phyloP scores from a whole-genome alignment of 2,797 vertebrate genomes.

The Orientallactaga sibirica region DNA sequence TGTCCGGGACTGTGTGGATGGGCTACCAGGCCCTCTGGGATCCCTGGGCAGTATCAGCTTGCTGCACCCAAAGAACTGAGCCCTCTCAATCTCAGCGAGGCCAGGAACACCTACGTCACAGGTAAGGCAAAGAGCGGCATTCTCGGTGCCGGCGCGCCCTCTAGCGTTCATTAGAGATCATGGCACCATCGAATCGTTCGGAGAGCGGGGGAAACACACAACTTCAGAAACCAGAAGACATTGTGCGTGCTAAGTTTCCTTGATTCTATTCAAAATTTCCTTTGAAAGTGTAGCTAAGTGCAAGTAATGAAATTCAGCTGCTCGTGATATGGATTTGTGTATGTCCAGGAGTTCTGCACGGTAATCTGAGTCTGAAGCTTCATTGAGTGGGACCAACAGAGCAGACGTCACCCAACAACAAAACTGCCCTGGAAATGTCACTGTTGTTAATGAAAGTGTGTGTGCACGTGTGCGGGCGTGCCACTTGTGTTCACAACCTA shows the following conservation, averaged over 20 bases:
- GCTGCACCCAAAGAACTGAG: neutral
- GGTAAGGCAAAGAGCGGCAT: neutral
- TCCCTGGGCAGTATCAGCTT: neutral
- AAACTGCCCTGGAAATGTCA: neutral
- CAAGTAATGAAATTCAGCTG: neutral
- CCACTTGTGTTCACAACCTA: neutral
- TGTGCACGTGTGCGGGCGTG: neutral
- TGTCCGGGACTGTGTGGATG: neutral
- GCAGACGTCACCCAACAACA: neutral
- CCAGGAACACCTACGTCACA: neutral
- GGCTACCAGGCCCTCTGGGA: neutral
- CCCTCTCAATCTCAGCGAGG: neutral
- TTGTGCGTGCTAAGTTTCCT: neutral
- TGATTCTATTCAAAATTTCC: neutral
- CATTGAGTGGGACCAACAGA: neutral
- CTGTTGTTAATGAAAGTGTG: neutral
- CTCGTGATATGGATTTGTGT: neutral
- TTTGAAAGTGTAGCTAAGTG: neutral
- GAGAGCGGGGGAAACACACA: neutral
- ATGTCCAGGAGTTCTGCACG: neutral
- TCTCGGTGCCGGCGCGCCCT: conserved; percentile 30
- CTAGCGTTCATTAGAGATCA: conserved; percentile 33
- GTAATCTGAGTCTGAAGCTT: neutral
- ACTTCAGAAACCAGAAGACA: neutral
- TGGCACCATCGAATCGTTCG: neutral